Conservation (phyloP, 2,888 invertebrate genomes). For the Pantelozetes paolii region DNA sequence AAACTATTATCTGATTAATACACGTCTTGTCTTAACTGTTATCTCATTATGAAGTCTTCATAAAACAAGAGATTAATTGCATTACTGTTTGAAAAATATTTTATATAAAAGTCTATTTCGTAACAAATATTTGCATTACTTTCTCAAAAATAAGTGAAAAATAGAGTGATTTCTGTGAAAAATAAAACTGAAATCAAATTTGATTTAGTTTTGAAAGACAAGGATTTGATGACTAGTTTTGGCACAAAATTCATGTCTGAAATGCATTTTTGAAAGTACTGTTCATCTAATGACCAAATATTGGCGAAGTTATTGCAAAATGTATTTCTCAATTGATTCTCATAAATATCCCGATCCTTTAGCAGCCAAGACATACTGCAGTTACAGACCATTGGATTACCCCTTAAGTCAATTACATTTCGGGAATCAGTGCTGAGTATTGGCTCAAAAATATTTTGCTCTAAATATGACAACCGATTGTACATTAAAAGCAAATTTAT, state of each 20-base stretch:
- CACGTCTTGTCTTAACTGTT: no score
- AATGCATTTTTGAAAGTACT: conserved; percentile 2
- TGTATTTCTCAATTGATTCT: conserved; percentile 26
- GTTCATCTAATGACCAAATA: conserved; percentile 37
- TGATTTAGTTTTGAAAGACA: no score
- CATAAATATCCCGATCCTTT: conserved; percentile 13
- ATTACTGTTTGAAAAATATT: no score
- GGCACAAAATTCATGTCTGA: conserved; percentile 18
- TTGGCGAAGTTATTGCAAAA: conserved; percentile 30
- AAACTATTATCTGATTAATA: no score
- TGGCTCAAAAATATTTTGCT: conserved; percentile 1
- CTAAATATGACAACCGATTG: conserved; percentile 30
- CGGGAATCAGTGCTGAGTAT: conserved; percentile 13
- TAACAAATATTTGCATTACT: no score
- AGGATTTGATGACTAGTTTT: conserved; percentile 9
- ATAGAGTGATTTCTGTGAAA: no score
- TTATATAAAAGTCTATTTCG: no score
- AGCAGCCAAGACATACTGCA: conserved; percentile 33
- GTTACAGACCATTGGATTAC: conserved; percentile 38
- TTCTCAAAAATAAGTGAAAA: no score
- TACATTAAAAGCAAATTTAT: conserved; percentile 23
- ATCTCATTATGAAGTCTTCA: no score
- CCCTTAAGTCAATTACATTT: conserved; percentile 31
- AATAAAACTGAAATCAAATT: no score
- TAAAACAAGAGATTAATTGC: no score